Conservation (phyloP, 2,113 vertebrate species). For the Corynorhinus townsendii region DNA sequence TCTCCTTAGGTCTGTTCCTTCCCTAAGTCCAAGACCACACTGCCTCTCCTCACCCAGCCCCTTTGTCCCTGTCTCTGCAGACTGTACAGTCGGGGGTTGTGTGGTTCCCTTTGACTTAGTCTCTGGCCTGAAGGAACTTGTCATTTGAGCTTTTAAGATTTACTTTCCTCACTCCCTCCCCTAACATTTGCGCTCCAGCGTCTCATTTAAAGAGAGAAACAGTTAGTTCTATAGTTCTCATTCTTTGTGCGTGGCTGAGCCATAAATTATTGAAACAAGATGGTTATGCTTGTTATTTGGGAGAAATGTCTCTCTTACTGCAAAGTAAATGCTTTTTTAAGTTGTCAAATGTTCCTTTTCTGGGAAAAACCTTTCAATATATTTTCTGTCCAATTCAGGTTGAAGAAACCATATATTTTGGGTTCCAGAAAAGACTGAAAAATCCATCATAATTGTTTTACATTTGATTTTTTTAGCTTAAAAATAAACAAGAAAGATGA, state of each 20-base stretch:
- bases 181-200: not conserved
- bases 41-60: not conserved
- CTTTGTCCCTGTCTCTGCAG: not conserved
- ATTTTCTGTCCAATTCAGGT: conserved; percentile 2
- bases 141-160: conserved; percentile 27
- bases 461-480: conserved; percentile 22
- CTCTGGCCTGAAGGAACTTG: not conserved
- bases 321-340: not conserved
- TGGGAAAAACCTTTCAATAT: not conserved
- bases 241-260: conserved; percentile 21
- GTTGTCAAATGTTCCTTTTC: conserved; percentile 19
- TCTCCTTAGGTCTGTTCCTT: not conserved
- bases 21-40: not conserved
- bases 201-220: not conserved
- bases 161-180: not conserved
- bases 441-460: not conserved
- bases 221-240: not conserved
- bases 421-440: not conserved
- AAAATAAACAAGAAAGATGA: conserved; percentile 46
- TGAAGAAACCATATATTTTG: not conserved
- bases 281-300: not conserved
- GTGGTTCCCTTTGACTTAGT: not conserved
- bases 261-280: conserved; percentile 10
- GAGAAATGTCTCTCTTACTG: not conserved
- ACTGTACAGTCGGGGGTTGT: not conserved